These are phyloP conservation scores for Melanotaenia pygmaea DNA, from an alignment of 2,797 vertebrate genomes.

Conservation along the genomic window DNA sequence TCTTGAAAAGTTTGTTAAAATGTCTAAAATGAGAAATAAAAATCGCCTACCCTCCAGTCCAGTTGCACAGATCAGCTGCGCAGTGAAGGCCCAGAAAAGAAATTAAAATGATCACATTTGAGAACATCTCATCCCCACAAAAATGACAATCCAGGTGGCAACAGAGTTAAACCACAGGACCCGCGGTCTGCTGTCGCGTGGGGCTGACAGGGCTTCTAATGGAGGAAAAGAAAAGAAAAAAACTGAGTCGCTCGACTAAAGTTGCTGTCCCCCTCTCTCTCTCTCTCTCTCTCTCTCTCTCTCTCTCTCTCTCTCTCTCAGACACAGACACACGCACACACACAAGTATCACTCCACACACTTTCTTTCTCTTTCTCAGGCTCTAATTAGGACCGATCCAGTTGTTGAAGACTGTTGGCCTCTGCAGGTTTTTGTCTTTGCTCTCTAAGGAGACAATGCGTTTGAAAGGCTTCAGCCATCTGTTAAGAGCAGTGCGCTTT, in stretches of 20 bases:
- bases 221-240: neutral
- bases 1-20: neutral
- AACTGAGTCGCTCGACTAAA: too few species aligned
- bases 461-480: slow-evolving; percentile 52
- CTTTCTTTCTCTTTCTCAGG: slow-evolving; percentile 6
- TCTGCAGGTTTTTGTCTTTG: slow-evolving; percentile 40
- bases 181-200: slow-evolving; percentile 7
- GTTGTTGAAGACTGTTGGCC: slow-evolving; percentile 28
- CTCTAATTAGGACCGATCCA: slow-evolving; percentile 51
- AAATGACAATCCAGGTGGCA: slow-evolving; percentile 26
- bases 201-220: neutral
- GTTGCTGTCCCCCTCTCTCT: slow-evolving; percentile 6
- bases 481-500: slow-evolving; percentile 42
- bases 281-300: slow-evolving; percentile 23
- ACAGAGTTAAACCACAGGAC: neutral
- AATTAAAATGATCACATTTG: slow-evolving; percentile 20
- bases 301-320: too few species aligned
- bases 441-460: slow-evolving; percentile 33
- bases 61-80: slow-evolving; percentile 78
- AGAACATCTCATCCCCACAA: slow-evolving; percentile 61
- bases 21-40: neutral
- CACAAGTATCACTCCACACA: neutral
- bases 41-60: slow-evolving; percentile 79
- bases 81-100: slow-evolving; percentile 48
- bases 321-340: too few species aligned